phyloP scores from a whole-genome alignment of 1,140 invertebrate genomes.

The Cecropterus lyciades region DNA sequence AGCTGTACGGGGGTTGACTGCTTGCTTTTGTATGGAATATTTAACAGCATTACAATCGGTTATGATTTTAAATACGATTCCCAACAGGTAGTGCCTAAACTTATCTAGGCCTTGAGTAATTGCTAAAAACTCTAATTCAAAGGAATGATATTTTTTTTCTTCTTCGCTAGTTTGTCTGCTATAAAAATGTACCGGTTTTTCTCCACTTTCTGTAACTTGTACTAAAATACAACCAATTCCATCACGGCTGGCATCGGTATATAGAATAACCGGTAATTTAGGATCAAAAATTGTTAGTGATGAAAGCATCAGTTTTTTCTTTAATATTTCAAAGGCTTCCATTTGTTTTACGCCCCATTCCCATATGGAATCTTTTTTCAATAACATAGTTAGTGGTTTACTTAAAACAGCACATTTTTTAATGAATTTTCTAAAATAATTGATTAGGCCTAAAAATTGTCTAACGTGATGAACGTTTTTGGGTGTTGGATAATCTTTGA shows the following conservation, averaged over 20 bases:
- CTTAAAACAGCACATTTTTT: conserved; percentile 48
- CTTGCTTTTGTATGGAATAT: conserved; percentile 42
- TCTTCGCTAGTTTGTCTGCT: conserved; percentile 37
- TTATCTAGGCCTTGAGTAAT: conserved; percentile 45
- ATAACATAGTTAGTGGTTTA: conserved; percentile 46
- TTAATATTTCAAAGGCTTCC: conserved; percentile 19
- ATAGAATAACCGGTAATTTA: conserved; percentile 24
- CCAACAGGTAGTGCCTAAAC: conserved; percentile 47
- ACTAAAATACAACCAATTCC: conserved; percentile 39
- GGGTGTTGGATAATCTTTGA: conserved; percentile 46
- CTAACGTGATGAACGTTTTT: conserved; percentile 45
- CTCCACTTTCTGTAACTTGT: conserved; percentile 38
- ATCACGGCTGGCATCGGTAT: conserved; percentile 40
- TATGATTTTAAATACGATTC: conserved; percentile 40
- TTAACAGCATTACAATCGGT: conserved; percentile 52
- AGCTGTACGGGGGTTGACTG: conserved; percentile 45
- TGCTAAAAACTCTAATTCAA: conserved; percentile 51
- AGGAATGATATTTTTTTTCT: conserved; percentile 40
- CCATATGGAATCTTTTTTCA: conserved; percentile 50
- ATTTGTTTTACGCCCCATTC: conserved; percentile 37
- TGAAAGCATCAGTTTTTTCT: conserved; percentile 23
- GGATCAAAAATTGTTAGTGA: conserved; percentile 37
- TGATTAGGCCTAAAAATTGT: conserved; percentile 44
- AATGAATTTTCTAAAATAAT: conserved; percentile 58
- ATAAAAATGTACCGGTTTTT: conserved; percentile 40